phyloP scores from a whole-genome alignment of 2,888 invertebrate species.

The Agrotis exclamationis region DNA sequence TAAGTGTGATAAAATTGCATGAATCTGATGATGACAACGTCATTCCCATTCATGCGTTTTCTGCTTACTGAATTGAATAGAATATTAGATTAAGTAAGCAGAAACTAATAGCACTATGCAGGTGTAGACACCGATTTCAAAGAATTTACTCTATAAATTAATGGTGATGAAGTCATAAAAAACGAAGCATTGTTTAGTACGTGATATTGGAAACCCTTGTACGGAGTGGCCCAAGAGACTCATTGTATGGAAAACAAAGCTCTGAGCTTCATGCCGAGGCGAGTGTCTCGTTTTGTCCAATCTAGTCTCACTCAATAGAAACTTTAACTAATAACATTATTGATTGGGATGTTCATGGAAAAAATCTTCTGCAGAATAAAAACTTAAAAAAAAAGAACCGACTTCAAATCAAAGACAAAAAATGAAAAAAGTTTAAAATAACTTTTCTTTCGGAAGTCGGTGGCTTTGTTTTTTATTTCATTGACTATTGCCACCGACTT shows the following conservation, averaged over 20 bases:
- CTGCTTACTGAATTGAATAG: neutral
- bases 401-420: too few relatives aligned
- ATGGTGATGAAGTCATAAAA: neutral
- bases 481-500: too few relatives aligned
- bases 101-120: neutral
- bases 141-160: neutral
- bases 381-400: too few relatives aligned
- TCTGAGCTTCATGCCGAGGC: neutral
- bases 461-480: too few relatives aligned
- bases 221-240: slow-evolving; percentile 10
- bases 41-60: slow-evolving; percentile 3
- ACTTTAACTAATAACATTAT: too few relatives aligned
- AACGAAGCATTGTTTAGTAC: slow-evolving; percentile 14
- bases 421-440: too few relatives aligned
- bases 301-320: neutral
- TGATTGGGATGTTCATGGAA: neutral
- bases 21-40: neutral
- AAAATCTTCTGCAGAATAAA: neutral
- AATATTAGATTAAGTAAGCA: neutral
- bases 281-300: neutral
- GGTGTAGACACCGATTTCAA: slow-evolving; percentile 11
- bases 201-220: neutral
- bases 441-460: too few relatives aligned
- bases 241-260: slow-evolving; percentile 4
- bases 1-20: neutral